phyloP scores from a whole-genome alignment of 2,797 vertebrate species.

The Oreonectes daqikongensis region DNA sequence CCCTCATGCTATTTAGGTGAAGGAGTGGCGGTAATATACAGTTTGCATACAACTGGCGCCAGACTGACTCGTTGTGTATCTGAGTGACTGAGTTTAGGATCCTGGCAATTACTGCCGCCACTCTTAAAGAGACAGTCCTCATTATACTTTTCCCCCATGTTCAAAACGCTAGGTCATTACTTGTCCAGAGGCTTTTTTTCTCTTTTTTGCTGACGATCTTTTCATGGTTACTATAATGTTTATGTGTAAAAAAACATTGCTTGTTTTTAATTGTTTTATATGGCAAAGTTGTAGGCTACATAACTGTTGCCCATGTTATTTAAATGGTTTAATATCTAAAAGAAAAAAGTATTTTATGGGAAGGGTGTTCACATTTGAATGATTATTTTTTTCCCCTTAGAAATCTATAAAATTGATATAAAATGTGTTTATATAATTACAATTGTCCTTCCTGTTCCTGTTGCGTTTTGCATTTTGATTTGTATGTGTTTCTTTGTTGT shows the following conservation, averaged over 20 bases:
- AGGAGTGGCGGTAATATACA: slow-evolving; percentile 97
- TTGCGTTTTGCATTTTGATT: background rate
- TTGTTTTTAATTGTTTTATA: background rate
- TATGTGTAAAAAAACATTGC: background rate
- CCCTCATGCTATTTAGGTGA: slow-evolving; percentile 89
- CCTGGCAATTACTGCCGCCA: slow-evolving; percentile 91
- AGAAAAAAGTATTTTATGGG: background rate
- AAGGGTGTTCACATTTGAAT: background rate
- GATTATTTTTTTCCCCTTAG: background rate
- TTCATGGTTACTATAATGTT: slow-evolving; percentile 47
- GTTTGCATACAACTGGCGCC: slow-evolving; percentile 97
- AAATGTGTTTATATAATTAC: too few species aligned
- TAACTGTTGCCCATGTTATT: background rate
- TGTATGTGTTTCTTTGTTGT: too few species aligned
- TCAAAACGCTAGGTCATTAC: slow-evolving; percentile 74
- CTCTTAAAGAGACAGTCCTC: slow-evolving; percentile 91
- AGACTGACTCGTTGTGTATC: slow-evolving; percentile 92
- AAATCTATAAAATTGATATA: background rate
- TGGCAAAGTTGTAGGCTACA: background rate
- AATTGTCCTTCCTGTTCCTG: too few species aligned
- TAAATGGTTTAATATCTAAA: background rate
- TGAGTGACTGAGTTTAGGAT: slow-evolving; percentile 88
- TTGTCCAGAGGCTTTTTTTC: slow-evolving; percentile 63
- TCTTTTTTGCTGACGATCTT: slow-evolving; percentile 61
- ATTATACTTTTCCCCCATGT: slow-evolving; percentile 71